Conservation (phyloP, 92 coral and sea anemone species). For the Pocillopora meandrina region DNA sequence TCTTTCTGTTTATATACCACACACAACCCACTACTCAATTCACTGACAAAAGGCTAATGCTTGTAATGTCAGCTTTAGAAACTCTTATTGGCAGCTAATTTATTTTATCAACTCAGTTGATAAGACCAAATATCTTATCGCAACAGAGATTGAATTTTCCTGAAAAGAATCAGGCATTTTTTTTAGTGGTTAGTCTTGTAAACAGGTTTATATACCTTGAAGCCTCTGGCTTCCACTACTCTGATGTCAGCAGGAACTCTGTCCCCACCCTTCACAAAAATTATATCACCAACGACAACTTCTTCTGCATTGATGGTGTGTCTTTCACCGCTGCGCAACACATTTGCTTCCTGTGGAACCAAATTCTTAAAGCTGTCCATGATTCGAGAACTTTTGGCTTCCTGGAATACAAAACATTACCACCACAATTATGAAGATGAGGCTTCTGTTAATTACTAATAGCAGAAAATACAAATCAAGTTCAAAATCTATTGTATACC, state of each 20-base stretch:
- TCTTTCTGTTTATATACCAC: no score
- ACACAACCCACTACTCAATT: no score
- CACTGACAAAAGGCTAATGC: no score
- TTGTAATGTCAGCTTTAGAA: no score
- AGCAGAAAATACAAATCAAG: no score
- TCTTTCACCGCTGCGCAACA: conserved; percentile 83
- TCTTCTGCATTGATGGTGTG: conserved; percentile 77
- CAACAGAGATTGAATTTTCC: no score
- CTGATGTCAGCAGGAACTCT: conserved; percentile 95
- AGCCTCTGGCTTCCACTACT: conserved; percentile 89
- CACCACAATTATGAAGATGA: background rate
- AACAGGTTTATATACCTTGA: conserved; percentile 65
- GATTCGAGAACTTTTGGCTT: conserved; percentile 90
- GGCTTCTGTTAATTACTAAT: background rate
- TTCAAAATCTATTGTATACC: no score
- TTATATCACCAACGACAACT: conserved; percentile 93
- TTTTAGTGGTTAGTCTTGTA: background rate
- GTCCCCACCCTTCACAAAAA: conserved; percentile 92
- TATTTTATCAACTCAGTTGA: no score
- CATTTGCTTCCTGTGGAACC: conserved; percentile 97
- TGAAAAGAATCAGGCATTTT: no score
- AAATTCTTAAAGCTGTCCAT: conserved; percentile 94
- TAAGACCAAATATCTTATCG: no score
- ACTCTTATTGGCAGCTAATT: no score
- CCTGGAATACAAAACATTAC: conserved; percentile 47